Conservation (phyloP, 2,888 invertebrate species). For the Macrophya annulata region DNA sequence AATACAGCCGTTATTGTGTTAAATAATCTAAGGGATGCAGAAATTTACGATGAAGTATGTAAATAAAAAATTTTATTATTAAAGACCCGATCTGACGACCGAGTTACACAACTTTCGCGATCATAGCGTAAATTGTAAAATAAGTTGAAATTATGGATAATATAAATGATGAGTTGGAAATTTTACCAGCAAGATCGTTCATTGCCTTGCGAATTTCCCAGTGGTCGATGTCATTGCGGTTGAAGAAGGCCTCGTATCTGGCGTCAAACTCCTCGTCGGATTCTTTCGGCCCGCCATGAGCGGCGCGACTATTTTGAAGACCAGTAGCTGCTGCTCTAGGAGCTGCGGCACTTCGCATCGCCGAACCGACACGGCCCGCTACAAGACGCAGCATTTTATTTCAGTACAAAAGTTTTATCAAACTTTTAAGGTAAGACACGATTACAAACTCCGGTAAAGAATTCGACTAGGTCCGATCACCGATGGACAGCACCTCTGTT, state of each 20-base stretch:
- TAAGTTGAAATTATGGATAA: background rate
- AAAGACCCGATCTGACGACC: background rate
- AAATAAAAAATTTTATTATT: background rate
- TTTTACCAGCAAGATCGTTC: constrained; percentile 86
- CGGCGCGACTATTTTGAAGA: constrained; percentile 72
- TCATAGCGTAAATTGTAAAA: background rate
- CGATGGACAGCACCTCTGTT: constrained; percentile 39
- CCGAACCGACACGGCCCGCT: constrained; percentile 66
- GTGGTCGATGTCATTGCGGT: constrained; percentile 92
- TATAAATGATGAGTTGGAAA: background rate
- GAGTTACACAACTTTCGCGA: constrained; percentile 19
- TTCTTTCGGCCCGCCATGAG: constrained; percentile 83
- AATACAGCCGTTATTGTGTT: background rate
- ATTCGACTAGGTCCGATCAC: constrained; percentile 21
- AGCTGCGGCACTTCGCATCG: constrained; percentile 62
- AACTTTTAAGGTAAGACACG: background rate
- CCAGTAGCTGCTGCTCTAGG: constrained; percentile 68
- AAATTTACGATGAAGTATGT: background rate
- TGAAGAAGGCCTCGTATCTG: constrained; percentile 92
- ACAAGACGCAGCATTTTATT: constrained; percentile 72
- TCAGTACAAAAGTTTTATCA: background rate
- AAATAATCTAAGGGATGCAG: background rate
- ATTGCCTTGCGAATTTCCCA: constrained; percentile 97
- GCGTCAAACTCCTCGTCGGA: constrained; percentile 93
- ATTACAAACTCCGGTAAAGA: background rate